Percentiles rank a stretch among this genome's conserved stretches.
These are phyloP conservation scores for Enteromius trimaculatus DNA, from an alignment of 2,797 vertebrate genomes.

Conservation along the genomic window DNA sequence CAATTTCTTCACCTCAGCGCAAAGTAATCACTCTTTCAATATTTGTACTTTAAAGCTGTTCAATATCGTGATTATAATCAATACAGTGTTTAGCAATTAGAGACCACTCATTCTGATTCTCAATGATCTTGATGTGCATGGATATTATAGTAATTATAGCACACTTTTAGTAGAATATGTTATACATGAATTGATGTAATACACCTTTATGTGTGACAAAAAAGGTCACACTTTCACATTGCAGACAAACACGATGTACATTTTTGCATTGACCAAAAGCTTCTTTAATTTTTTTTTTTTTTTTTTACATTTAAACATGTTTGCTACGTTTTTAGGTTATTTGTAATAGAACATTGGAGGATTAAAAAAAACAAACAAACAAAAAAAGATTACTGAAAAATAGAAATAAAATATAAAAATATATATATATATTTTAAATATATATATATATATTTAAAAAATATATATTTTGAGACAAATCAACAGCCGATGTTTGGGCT, in stretches of 20 bases:
- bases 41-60: neutral
- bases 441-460: no score
- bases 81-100: neutral
- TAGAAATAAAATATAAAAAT: no score
- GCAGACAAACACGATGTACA: neutral
- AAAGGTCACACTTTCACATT: neutral
- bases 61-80: neutral
- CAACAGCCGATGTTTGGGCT: no score
- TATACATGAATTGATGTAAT: neutral
- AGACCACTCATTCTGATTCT: neutral
- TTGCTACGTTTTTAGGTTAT: no score
- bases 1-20: neutral
- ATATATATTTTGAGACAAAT: no score
- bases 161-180: neutral
- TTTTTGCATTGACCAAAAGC: neutral
- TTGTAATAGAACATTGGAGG: no score
- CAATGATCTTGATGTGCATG: neutral
- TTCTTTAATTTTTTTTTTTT: no score
- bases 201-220: neutral
- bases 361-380: no score
- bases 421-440: no score
- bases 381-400: no score
- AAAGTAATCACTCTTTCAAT: neutral
- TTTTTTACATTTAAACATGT: no score
- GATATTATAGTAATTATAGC: neutral